Base-by-base conservation (phyloP, 2,797 vertebrate species). In the Sebastes dallii region DNA sequence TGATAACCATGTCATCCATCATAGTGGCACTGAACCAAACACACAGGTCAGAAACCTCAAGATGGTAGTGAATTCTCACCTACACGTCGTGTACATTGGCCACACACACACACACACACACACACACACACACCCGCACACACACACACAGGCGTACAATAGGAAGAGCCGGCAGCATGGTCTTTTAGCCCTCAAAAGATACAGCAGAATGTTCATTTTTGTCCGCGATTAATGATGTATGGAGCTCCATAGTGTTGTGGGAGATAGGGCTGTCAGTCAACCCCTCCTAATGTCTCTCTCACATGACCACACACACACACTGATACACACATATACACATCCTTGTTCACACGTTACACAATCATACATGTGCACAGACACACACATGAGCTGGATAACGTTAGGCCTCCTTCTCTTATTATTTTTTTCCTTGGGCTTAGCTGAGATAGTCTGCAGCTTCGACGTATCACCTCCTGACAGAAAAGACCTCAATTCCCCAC, bases 1-100 rank as follows among this genome's bases (percentile, higher is more conserved):
- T 89, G 89, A 92, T 91, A 93, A 92, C 90, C 87, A 89, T 81
- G 86, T 90, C 92, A 94, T 95, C 90, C 83, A 94, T 95, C 93
- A 94, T 81, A 29, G 46, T 60, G 74, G 77, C 82, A 90, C 72
- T 88, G 90, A 88, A 93, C 87, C 91, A 89, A 90, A 88, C 80
- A 81, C 85, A 74, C 70, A 59, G 86, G 86, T 91, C 85, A 92
- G 72, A 90, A 85, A 86, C 79, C 82, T 82, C 70, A 78, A 80
- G 80, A 83, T 85, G 77, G 76, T 81, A 22, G 79, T 71, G 77
- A 75, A 87, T 83, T 72, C 79, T 88, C 82, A 82, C 82, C 75
- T 81, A 74, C 66, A 83, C 68, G 61, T 46, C 56, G 16, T 24
- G 56, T 65, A 52, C 6, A 6, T 10, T 46, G 27, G 62, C 42